Conservation (phyloP, 2,888 invertebrate species). For the Colletes collaris region DNA sequence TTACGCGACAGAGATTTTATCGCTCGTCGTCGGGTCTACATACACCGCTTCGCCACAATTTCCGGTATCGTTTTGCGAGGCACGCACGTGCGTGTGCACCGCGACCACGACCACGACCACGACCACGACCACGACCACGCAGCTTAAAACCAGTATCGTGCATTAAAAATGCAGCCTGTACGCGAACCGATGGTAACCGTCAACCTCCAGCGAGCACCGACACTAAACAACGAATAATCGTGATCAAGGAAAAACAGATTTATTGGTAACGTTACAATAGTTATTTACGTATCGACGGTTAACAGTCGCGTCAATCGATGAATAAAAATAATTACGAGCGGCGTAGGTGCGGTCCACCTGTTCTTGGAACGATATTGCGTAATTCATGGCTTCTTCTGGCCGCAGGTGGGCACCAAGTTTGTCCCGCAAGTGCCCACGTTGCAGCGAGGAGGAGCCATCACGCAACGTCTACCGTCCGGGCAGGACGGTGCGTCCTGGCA, state of each 20-base stretch:
- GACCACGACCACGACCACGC: too few species aligned
- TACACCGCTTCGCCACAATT: conserved; percentile 57
- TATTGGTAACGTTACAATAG: not conserved
- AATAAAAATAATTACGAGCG: conserved; percentile 26
- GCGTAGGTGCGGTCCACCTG: conserved; percentile 23
- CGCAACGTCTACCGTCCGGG: conserved; percentile 68
- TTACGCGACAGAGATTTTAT: conserved; percentile 4
- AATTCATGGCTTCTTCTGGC: conserved; percentile 33
- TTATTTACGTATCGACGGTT: not conserved
- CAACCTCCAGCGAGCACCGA: too few species aligned
- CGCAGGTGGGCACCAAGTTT: conserved; percentile 70
- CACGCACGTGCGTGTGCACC: not conserved
- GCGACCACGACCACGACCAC: too few species aligned
- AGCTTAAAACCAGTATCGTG: too few species aligned
- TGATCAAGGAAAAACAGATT: not conserved
- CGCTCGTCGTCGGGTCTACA: conserved; percentile 24
- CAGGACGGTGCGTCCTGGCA: conserved; percentile 73
- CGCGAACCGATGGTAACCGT: too few species aligned
- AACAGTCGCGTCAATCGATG: conserved; percentile 26
- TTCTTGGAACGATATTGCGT: conserved; percentile 9
- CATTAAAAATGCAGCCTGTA: too few species aligned
- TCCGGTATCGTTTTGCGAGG: conserved; percentile 60
- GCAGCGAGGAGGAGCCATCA: conserved; percentile 70
- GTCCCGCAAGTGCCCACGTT: conserved; percentile 70
- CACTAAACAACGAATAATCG: not conserved